Conservation (phyloP, 2,888 invertebrate genomes). For the Sinohyriopsis cumingii region DNA sequence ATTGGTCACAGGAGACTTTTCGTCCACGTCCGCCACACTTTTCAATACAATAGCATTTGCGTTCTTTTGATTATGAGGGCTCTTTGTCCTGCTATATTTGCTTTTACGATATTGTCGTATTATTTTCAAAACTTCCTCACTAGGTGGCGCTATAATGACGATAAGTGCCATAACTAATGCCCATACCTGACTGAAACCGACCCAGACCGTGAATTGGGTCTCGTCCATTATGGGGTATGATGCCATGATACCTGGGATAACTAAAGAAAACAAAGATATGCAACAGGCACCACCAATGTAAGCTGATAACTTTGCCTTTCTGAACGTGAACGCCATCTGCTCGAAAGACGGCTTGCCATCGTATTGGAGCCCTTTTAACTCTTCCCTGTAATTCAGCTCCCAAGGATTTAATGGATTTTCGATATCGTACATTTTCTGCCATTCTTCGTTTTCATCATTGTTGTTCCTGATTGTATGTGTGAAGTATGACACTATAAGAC, state of each 20-base stretch:
- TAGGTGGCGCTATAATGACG: conserved; percentile 60
- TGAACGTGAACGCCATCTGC: conserved; percentile 60
- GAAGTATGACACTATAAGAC: conserved; percentile 54
- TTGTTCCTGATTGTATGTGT: conserved; percentile 51
- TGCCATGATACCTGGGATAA: conserved; percentile 63
- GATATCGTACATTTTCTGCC: conserved; percentile 66
- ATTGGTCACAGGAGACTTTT: conserved; percentile 35
- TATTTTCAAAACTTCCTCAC: conserved; percentile 60
- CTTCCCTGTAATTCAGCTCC: conserved; percentile 61
- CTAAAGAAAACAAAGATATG: conserved; percentile 54
- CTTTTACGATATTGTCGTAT: conserved; percentile 56
- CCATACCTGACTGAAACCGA: conserved; percentile 61
- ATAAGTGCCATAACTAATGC: conserved; percentile 63
- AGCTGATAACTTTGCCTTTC: conserved; percentile 56
- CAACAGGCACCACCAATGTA: conserved; percentile 55
- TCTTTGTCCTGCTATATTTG: conserved; percentile 24
- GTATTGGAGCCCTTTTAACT: conserved; percentile 55
- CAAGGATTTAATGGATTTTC: conserved; percentile 65
- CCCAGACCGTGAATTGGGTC: conserved; percentile 59
- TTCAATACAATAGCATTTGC: conserved; percentile 29
- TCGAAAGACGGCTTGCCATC: conserved; percentile 59
- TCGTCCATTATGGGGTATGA: conserved; percentile 58
- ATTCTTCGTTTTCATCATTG: conserved; percentile 55
- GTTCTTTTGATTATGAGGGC: conserved; percentile 37
- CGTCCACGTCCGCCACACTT: conserved; percentile 20